Evolutionary conservation across 2,797 vertebrate species (phyloP).

Genomic region (Paratrypauchen microcephalus): DNA sequence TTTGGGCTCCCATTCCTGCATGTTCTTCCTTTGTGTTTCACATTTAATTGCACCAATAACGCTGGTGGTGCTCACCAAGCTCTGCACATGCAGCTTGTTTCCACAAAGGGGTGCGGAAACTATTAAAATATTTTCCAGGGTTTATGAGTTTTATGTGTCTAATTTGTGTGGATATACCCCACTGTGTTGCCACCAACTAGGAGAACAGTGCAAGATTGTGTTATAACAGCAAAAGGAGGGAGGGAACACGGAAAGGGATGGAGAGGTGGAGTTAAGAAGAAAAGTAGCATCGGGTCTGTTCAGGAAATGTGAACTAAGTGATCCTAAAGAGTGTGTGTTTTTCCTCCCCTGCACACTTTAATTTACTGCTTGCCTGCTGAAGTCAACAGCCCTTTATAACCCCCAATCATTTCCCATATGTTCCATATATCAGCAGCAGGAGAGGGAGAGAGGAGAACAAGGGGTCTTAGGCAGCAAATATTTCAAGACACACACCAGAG

Average conservation of each 20-base stretch:
- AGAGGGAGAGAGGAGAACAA: conserved; percentile 47
- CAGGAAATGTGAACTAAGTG: conserved; percentile 73
- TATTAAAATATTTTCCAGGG: conserved; percentile 83
- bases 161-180: conserved; percentile 80
- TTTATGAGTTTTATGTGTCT: conserved; percentile 78
- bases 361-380: conserved; percentile 81
- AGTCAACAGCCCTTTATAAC: conserved; percentile 80
- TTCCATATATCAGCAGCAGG: conserved; percentile 76
- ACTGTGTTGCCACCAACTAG: conserved; percentile 78
- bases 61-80: conserved; percentile 64
- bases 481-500: conserved; percentile 33
- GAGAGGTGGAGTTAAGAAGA: conserved; percentile 51
- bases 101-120: conserved; percentile 75
- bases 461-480: conserved; percentile 47
- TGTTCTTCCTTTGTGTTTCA: conserved; percentile 75
- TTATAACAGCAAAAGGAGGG: conserved; percentile 55
- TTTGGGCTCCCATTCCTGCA: conserved; percentile 69
- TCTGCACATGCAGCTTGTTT: conserved; percentile 69
- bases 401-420: conserved; percentile 82
- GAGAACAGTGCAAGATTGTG: conserved; percentile 71
- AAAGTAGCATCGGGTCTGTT: conserved; percentile 50
- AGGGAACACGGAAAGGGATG: conserved; percentile 42
- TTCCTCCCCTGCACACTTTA: conserved; percentile 72
- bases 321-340: conserved; percentile 74
- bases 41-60: conserved; percentile 82